These are phyloP conservation scores for Leptopilina clavipes DNA, from an alignment of 1,140 invertebrate genomes.

Conservation along the genomic window DNA sequence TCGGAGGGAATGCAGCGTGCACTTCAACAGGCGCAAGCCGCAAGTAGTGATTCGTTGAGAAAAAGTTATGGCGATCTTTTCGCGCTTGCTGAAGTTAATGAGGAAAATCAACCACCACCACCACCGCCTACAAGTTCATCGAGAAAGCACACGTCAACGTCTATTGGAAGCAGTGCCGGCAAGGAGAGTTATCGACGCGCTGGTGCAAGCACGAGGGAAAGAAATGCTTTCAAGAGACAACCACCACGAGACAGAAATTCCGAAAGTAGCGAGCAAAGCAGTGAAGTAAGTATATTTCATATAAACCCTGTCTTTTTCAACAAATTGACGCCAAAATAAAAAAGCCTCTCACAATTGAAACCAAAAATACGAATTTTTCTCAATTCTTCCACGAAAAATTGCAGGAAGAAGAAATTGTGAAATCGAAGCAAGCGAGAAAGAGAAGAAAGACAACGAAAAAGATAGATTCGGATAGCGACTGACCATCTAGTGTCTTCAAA, in stretches of 20 bases:
- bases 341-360: no score
- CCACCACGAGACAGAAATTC: slow-evolving; percentile 76
- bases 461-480: slow-evolving; percentile 90
- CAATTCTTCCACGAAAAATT: no score
- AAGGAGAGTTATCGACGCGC: slow-evolving; percentile 72
- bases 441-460: slow-evolving; percentile 83
- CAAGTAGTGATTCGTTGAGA: slow-evolving; percentile 88
- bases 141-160: slow-evolving; percentile 74
- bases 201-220: slow-evolving; percentile 70
- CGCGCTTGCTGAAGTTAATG: slow-evolving; percentile 91
- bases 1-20: slow-evolving; percentile 93
- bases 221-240: slow-evolving; percentile 75
- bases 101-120: slow-evolving; percentile 75
- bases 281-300: slow-evolving; percentile 82
- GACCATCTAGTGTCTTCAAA: slow-evolving; percentile 76
- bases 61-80: slow-evolving; percentile 94
- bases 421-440: slow-evolving; percentile 89
- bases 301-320: no score
- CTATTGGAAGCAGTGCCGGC: slow-evolving; percentile 61
- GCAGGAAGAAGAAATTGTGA: slow-evolving; percentile 88
- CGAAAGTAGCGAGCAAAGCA: slow-evolving; percentile 86
- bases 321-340: no score
- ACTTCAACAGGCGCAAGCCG: slow-evolving; percentile 85
- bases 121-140: slow-evolving; percentile 75
- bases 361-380: no score